Base-by-base conservation (phyloP, 1,140 invertebrate species). In the Octopus bimaculoides region DNA sequence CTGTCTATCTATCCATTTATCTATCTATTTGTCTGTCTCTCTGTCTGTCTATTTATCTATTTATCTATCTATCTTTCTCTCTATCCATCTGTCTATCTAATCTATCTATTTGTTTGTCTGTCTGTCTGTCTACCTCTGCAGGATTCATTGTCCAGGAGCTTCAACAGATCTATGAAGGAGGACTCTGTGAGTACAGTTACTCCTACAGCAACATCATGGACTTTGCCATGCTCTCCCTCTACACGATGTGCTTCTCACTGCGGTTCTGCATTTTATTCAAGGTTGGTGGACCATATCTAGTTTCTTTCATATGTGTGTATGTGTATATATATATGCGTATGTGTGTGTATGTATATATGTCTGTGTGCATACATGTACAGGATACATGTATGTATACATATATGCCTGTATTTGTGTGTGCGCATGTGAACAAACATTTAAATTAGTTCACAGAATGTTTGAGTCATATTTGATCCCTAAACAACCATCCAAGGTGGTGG, bases 171-270 rank as follows among this genome's bases (percentile, higher is more conserved):
- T 88, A 87, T 78, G 75, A 81, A 14, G 82, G 83, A 5, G 89
- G 89, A 9, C 5, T 86, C 8, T 78, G 78, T 10, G 81, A 82
- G 9, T 88, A 90, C 81, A 80, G 85, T 52, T 78, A 81, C 52
- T 86, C 87, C 5, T 80, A 86, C 20, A 89, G 89, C 83, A 90
- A 90, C 78, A 78, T 88, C 0, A 82, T 89, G 79, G 89, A 90
- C 80, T 84, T 84, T n/a, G 61, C 83, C 12, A 77, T 88, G 10
- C 66, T 88, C 0, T 81, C 81, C n/a, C 81, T 84, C 4, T 88
- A 87, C 80, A 84, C 82, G 20, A 80, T 83, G 10, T 84, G 84
- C 12, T 88, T 87, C 77, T 82, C 86, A 0, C 74, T 88, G 10
- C 81, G 81, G 71, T 86, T 82, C 75, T 83, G 86, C 55, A 79